Evolutionary conservation across 2,797 vertebrate species (phyloP).

Genomic region (Jordanella pulchra): DNA sequence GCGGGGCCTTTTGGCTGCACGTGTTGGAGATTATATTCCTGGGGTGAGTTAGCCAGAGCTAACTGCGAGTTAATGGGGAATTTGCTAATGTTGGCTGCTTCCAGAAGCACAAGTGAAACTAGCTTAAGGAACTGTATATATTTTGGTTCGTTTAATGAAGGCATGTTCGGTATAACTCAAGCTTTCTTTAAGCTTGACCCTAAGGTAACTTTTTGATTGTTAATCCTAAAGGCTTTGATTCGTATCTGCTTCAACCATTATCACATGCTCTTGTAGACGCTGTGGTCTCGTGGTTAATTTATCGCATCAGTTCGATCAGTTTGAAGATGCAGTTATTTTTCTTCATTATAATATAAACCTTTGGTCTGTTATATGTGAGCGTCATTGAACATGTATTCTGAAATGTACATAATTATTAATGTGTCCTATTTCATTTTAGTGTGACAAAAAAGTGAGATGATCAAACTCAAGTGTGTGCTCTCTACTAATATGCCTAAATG

Average conservation of each 20-base stretch:
- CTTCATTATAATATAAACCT: too few relatives aligned
- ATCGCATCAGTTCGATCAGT: not conserved
- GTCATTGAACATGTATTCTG: not conserved
- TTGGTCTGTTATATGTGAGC: not conserved
- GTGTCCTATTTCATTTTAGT: not conserved
- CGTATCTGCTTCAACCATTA: not conserved
- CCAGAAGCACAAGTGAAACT: not conserved
- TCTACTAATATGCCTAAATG: not conserved
- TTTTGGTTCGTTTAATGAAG: too few relatives aligned
- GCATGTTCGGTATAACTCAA: not conserved
- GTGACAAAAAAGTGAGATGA: not conserved
- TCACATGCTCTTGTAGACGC: not conserved
- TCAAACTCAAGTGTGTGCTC: not conserved
- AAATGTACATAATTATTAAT: too few relatives aligned
- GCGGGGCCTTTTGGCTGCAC: slow-evolving; percentile 44
- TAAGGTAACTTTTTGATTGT: not conserved
- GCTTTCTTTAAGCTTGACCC: too few relatives aligned
- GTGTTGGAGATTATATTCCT: slow-evolving; percentile 46
- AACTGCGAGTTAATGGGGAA: not conserved
- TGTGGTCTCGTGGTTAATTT: not conserved
- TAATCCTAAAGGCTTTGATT: not conserved
- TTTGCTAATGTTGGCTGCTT: not conserved
- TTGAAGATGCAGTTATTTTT: not conserved
- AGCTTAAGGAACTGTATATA: not conserved
- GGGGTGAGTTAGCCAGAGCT: not conserved